These are phyloP conservation scores for Zeuzera pyrina DNA, from an alignment of 2,888 invertebrate genomes.

Conservation along the genomic window DNA sequence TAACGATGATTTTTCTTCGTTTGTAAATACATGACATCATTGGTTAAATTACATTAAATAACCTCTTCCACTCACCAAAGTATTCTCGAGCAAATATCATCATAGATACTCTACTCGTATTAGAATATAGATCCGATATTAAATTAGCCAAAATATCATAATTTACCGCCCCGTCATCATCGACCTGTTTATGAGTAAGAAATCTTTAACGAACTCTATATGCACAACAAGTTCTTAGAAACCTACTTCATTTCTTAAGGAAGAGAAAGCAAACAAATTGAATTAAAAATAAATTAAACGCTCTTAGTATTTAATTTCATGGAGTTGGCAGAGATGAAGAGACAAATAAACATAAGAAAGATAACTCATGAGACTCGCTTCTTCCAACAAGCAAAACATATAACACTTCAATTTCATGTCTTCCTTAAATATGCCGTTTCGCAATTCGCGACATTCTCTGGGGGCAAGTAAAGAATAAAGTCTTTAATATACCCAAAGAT, in stretches of 20 bases:
- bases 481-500: slow-evolving; percentile 53
- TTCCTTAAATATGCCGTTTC: slow-evolving; percentile 71
- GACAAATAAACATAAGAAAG: slow-evolving; percentile 43
- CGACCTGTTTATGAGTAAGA: slow-evolving; percentile 30
- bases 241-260: not conserved
- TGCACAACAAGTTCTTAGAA: not conserved
- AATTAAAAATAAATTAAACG: slow-evolving; percentile 38
- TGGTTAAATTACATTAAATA: not conserved
- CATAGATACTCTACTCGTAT: slow-evolving; percentile 39
- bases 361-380: slow-evolving; percentile 65
- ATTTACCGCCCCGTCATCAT: slow-evolving; percentile 53
- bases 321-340: slow-evolving; percentile 22
- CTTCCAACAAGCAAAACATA: slow-evolving; percentile 69
- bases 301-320: slow-evolving; percentile 33
- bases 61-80: slow-evolving; percentile 44
- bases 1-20: not conserved
- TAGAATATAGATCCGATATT: slow-evolving; percentile 60
- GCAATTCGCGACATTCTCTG: slow-evolving; percentile 70
- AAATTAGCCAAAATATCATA: slow-evolving; percentile 63
- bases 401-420: slow-evolving; percentile 69
- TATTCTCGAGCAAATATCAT: slow-evolving; percentile 58
- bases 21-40: not conserved
- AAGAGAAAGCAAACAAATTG: slow-evolving; percentile 1
- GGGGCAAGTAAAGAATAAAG: slow-evolving; percentile 60
- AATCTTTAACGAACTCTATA: not conserved